phyloP scores from a whole-genome alignment of 2,888 invertebrate genomes.

The Endomychus coccineus region DNA sequence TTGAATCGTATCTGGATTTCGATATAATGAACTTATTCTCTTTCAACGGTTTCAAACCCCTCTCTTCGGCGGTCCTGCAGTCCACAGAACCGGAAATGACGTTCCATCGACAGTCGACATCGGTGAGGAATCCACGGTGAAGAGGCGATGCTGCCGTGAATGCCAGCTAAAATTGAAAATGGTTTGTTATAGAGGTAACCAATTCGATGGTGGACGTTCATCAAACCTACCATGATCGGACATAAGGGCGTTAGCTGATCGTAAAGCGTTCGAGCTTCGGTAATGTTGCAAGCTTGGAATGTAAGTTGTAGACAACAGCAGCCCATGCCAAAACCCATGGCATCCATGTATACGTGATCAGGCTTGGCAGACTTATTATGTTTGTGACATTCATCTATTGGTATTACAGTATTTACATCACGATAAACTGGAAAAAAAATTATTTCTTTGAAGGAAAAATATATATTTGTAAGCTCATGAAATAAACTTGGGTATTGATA shows the following conservation, averaged over 20 bases:
- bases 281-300: constrained; percentile 94
- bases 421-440: constrained; percentile 63
- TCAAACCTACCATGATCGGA: constrained; percentile 76
- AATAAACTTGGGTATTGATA: no score
- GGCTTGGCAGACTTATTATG: constrained; percentile 65
- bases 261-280: constrained; percentile 90
- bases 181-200: background rate
- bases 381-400: constrained; percentile 68
- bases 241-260: constrained; percentile 96
- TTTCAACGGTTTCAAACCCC: constrained; percentile 66
- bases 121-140: constrained; percentile 87
- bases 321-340: constrained; percentile 99
- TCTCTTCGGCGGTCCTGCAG: constrained; percentile 87
- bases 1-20: constrained; percentile 96
- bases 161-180: constrained; percentile 61
- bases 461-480: no score
- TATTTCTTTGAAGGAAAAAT: no score
- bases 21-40: constrained; percentile 74
- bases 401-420: constrained; percentile 78
- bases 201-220: background rate
- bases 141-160: constrained; percentile 94
- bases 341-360: constrained; percentile 96
- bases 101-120: constrained; percentile 97
- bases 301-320: constrained; percentile 94
- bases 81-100: constrained; percentile 95